Evolutionary conservation across 2,113 vertebrate genomes (phyloP).

Genomic region (Chionis minor): DNA sequence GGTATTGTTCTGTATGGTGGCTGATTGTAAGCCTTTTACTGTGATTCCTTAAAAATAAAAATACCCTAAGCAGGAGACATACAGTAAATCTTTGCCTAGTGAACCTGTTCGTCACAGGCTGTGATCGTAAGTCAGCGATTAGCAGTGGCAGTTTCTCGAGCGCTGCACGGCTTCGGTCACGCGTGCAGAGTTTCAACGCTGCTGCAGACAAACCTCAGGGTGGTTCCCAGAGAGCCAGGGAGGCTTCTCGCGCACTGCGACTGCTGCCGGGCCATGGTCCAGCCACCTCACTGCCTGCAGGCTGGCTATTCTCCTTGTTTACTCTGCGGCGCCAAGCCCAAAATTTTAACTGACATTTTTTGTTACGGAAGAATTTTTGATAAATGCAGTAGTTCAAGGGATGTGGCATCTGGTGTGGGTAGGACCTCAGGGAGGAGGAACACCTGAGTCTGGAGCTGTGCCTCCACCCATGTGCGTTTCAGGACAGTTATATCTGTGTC

Average conservation of each 20-base stretch:
- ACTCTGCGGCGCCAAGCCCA: background rate
- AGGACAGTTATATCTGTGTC: background rate
- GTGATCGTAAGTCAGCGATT: slow-evolving; percentile 3
- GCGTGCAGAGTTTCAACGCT: background rate
- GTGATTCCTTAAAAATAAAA: background rate
- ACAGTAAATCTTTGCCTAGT: background rate
- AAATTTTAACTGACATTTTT: background rate
- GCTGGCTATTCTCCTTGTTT: background rate
- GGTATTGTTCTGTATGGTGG: background rate
- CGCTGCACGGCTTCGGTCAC: background rate
- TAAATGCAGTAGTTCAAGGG: background rate
- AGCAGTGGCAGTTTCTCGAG: background rate
- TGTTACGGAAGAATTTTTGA: background rate
- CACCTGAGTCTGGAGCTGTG: background rate
- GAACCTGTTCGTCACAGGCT: background rate
- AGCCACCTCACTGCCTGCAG: background rate
- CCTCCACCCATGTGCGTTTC: background rate
- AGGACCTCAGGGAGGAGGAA: background rate
- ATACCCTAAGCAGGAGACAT: background rate
- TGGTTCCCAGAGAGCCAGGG: background rate
- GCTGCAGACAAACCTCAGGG: background rate
- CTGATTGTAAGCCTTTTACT: slow-evolving; percentile 1
- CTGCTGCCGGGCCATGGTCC: background rate
- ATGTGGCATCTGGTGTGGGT: background rate
- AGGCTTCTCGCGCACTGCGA: background rate